Conservation (phyloP, 2,113 vertebrate species). For the Aythya baeri region DNA sequence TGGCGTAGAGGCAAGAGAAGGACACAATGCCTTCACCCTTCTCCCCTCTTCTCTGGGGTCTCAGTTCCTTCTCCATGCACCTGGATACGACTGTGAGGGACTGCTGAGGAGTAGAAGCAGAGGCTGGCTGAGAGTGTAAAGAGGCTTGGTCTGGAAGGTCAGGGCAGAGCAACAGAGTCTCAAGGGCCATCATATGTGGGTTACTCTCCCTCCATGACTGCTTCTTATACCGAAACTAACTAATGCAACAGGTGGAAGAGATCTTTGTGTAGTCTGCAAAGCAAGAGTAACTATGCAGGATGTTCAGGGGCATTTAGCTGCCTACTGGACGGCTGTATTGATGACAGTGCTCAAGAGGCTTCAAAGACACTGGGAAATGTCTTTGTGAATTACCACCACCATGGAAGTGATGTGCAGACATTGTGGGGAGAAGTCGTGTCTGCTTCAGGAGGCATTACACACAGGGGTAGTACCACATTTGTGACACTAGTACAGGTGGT, state of each 20-base stretch:
- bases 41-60: background rate
- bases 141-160: background rate
- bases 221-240: background rate
- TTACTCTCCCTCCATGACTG: background rate
- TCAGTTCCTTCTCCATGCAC: background rate
- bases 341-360: background rate
- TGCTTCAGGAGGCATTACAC: background rate
- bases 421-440: fast-evolving
- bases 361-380: background rate
- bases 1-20: background rate
- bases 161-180: background rate
- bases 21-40: background rate
- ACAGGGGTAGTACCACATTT: background rate
- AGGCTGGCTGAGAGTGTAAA: background rate
- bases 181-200: background rate
- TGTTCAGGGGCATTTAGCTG: background rate
- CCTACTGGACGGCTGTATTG: background rate
- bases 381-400: background rate
- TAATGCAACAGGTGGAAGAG: background rate
- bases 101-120: background rate
- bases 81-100: fast-evolving
- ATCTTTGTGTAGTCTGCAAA: background rate
- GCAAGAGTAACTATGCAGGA: fast-evolving
- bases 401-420: fast-evolving
- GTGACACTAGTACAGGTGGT: fast-evolving